Percentiles rank a stretch among this genome's conserved stretches.
phyloP scores from a whole-genome alignment of 2,797 vertebrate species.

The Emys orbicularis region DNA sequence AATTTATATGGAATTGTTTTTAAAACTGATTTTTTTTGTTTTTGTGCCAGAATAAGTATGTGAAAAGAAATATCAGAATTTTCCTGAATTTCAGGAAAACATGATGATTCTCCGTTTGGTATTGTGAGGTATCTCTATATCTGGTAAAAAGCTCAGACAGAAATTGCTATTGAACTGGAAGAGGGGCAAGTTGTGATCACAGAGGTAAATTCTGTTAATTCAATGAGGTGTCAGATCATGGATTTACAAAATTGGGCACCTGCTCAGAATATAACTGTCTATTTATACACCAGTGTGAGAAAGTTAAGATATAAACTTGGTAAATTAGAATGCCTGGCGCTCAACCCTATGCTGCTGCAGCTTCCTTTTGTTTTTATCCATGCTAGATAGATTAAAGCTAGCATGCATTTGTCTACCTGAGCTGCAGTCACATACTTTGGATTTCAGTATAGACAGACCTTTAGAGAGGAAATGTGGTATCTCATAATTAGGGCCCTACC shows the following conservation, averaged over 20 bases:
- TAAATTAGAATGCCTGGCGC: neutral
- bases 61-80: neutral
- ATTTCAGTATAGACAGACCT: too few species aligned
- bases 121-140: neutral
- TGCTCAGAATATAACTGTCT: neutral
- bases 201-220: neutral
- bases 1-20: neutral
- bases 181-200: neutral
- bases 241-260: accelerated
- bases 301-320: neutral
- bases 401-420: too few species aligned
- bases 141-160: neutral
- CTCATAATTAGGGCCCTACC: too few species aligned
- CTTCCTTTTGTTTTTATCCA: too few species aligned
- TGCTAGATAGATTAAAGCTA: too few species aligned
- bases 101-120: neutral
- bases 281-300: neutral
- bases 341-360: too few species aligned
- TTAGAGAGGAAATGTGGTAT: too few species aligned
- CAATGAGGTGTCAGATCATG: neutral
- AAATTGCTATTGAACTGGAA: neutral
- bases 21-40: neutral
- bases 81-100: neutral
- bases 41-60: neutral
- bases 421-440: too few species aligned